Evolutionary conservation across 2,113 vertebrate species (phyloP).

Genomic region (Bos taurus): ARS-UCD2.0 NC_037335.1:93670501-93671000

Average conservation of each 20-base stretch:
- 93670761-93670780: background rate
- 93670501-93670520: background rate
- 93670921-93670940: background rate
- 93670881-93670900: background rate
- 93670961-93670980: background rate
- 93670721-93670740: conserved; percentile 61
- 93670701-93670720: conserved; percentile 66
- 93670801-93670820: background rate
- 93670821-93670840: background rate
- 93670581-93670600: conserved; percentile 58
- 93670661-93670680: conserved; percentile 69
- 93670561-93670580: conserved; percentile 39
- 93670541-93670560: conserved; percentile 51
- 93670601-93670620: conserved; percentile 70
- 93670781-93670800: background rate
- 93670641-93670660: conserved; percentile 71
- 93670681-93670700: conserved; percentile 46
- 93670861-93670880: background rate
- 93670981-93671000: background rate
- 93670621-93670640: conserved; percentile 63
- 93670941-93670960: background rate
- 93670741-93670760: conserved; percentile 55
- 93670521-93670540: background rate
- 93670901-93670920: background rate
- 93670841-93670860: background rate